These are phyloP conservation scores for Linnaemya vulpina DNA, from an alignment of 2,888 invertebrate species.

Conservation along the genomic window DNA sequence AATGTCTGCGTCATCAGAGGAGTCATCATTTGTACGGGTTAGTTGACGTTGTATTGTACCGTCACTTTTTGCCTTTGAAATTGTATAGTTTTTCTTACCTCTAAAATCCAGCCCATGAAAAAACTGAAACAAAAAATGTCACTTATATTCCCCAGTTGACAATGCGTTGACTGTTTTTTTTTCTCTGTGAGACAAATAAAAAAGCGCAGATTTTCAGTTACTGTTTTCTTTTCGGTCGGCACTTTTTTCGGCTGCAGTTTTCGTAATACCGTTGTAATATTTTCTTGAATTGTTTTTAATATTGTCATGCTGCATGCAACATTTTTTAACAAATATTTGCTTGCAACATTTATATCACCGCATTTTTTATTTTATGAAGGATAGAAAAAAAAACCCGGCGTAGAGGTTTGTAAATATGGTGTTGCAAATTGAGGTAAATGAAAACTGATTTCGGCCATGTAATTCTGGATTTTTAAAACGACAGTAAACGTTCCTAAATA, in stretches of 20 bases:
- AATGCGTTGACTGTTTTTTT: slow-evolving; percentile 64
- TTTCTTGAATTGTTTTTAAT: slow-evolving; percentile 13
- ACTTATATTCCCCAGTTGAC: slow-evolving; percentile 58
- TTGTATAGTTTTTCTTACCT: not conserved
- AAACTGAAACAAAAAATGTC: slow-evolving; percentile 22
- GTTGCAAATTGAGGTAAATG: not conserved
- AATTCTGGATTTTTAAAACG: too few relatives aligned
- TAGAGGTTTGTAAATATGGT: not conserved
- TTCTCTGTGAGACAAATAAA: slow-evolving; percentile 58
- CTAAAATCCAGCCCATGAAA: not conserved
- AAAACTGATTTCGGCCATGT: not conserved
- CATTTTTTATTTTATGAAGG: slow-evolving; percentile 45
- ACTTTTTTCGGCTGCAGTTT: slow-evolving; percentile 38
- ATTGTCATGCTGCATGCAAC: slow-evolving; percentile 68
- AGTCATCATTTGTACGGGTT: slow-evolving; percentile 40
- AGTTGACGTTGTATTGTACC: slow-evolving; percentile 31
- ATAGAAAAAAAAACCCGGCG: slow-evolving; percentile 12
- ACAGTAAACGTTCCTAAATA: too few relatives aligned
- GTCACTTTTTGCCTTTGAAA: slow-evolving; percentile 60
- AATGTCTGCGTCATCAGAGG: slow-evolving; percentile 27
- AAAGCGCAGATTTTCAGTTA: slow-evolving; percentile 58
- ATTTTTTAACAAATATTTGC: slow-evolving; percentile 59
- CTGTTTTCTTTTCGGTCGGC: slow-evolving; percentile 23
- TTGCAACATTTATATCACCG: slow-evolving; percentile 39
- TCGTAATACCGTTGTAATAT: slow-evolving; percentile 29